Percentiles rank a stretch among this genome's conserved stretches.
Conservation (phyloP, 2,888 invertebrate species). For the Rhamnusium bicolor region DNA sequence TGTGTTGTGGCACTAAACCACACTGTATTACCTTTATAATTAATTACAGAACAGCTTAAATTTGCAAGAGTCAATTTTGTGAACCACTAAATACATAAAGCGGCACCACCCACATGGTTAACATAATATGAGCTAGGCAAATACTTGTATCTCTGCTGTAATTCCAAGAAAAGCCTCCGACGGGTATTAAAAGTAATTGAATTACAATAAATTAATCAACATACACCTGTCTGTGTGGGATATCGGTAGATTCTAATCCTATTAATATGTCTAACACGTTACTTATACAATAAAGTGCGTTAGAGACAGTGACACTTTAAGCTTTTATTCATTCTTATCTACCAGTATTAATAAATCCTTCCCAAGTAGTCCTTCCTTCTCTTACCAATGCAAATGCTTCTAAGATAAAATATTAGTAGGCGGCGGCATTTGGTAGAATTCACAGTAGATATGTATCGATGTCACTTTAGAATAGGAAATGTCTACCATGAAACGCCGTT, state of each 20-base stretch:
- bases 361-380: not conserved
- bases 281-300: slow-evolving; percentile 26
- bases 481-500: not conserved
- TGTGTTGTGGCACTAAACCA: not conserved
- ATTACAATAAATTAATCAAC: slow-evolving; percentile 41
- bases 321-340: slow-evolving; percentile 34
- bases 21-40: not conserved
- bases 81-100: not conserved
- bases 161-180: slow-evolving; percentile 15
- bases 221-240: slow-evolving; percentile 38
- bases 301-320: slow-evolving; percentile 29
- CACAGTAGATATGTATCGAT: slow-evolving; percentile 13
- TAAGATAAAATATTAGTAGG: slow-evolving; percentile 2
- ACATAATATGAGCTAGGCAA: not conserved
- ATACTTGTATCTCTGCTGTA: slow-evolving; percentile 12
- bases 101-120: not conserved
- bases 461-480: not conserved
- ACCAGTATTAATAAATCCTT: slow-evolving; percentile 18
- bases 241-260: slow-evolving; percentile 37
- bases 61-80: not conserved
- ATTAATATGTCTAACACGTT: slow-evolving; percentile 34
- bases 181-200: slow-evolving; percentile 32
- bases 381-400: not conserved
- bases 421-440: not conserved
- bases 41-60: not conserved